A percentile compares a stretch with the other conserved stretches of the same genome.
phyloP scores from a whole-genome alignment of 2,888 invertebrate species.

The Marronus borbonicus region DNA sequence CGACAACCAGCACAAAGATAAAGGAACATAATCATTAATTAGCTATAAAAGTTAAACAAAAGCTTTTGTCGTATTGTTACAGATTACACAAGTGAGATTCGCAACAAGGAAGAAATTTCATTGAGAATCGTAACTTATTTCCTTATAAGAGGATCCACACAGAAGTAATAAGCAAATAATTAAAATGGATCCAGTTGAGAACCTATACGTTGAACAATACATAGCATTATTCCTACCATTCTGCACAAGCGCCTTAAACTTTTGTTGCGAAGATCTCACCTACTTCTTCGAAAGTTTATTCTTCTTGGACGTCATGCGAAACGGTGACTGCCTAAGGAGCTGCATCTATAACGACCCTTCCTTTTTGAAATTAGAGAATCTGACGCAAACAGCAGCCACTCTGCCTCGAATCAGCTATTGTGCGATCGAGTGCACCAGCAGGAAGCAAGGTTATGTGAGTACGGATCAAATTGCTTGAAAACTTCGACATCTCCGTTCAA shows the following conservation, averaged over 20 bases:
- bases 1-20: too few species aligned
- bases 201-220: neutral
- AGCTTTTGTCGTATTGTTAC: too few species aligned
- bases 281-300: neutral
- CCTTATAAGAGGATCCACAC: neutral
- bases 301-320: neutral
- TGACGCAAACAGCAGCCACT: neutral
- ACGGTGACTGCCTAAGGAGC: neutral
- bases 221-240: slow-evolving; percentile 3
- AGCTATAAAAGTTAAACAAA: too few species aligned
- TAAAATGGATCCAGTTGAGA: neutral
- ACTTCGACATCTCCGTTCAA: neutral
- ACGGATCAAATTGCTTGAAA: neutral
- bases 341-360: neutral
- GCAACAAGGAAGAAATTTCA: too few species aligned
- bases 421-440: slow-evolving; percentile 11
- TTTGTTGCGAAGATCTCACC: neutral
- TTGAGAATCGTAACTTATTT: neutral
- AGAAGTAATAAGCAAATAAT: neutral
- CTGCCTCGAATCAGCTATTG: neutral
- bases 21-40: too few species aligned
- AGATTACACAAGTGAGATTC: too few species aligned
- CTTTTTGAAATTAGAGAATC: neutral
- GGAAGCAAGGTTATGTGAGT: neutral
- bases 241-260: neutral